Evolutionary conservation across 2,113 vertebrate genomes (phyloP).

Genomic region (Nannobrachium achirus): DNA sequence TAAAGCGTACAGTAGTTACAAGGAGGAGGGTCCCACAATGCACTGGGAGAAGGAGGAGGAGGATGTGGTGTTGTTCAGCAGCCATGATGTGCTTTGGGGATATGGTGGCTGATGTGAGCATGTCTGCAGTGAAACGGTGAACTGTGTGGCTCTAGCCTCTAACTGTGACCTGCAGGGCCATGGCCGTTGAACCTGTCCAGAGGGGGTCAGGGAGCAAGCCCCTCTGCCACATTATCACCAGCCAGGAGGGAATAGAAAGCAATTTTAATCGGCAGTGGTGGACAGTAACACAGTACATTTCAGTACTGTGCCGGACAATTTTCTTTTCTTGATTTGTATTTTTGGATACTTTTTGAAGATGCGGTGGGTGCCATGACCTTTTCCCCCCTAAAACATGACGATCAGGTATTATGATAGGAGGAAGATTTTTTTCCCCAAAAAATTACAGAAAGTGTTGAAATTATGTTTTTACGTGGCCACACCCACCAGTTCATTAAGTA

Average conservation of each 20-base stretch:
- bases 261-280: neutral
- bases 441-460: too few relatives aligned
- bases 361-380: too few relatives aligned
- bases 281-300: too few relatives aligned
- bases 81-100: slow-evolving; percentile 23
- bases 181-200: slow-evolving; percentile 49
- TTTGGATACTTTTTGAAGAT: too few relatives aligned
- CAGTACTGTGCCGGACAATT: too few relatives aligned
- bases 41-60: neutral
- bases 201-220: slow-evolving; percentile 30
- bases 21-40: neutral
- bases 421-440: too few relatives aligned
- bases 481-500: too few relatives aligned
- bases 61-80: neutral
- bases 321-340: too few relatives aligned
- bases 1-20: neutral
- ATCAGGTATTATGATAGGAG: too few relatives aligned
- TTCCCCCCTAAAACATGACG: too few relatives aligned
- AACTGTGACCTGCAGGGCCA: slow-evolving; percentile 37
- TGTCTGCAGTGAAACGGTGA: slow-evolving; percentile 31
- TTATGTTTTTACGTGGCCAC: too few relatives aligned
- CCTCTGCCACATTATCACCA: slow-evolving; percentile 39
- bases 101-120: slow-evolving; percentile 31
- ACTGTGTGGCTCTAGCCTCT: slow-evolving; percentile 21
- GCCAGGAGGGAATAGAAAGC: slow-evolving; percentile 18